Percentiles rank a stretch among this genome's conserved stretches.
Conservation (phyloP, 2,113 vertebrate genomes). For the Crotalus helleri region DNA sequence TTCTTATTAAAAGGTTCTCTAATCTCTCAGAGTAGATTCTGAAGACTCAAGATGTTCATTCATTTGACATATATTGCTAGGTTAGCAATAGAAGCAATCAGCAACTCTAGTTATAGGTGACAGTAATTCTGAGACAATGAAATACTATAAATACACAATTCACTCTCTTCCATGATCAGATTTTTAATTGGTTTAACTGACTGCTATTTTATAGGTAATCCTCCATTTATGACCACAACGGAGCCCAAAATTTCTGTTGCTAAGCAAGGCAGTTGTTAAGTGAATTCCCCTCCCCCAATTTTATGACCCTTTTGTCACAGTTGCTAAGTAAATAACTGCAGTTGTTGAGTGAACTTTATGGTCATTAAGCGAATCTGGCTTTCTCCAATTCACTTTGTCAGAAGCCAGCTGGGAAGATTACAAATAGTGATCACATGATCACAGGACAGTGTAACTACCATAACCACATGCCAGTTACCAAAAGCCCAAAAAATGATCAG, state of each 20-base stretch:
- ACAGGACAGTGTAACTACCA: neutral
- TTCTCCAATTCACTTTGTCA: neutral
- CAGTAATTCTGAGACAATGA: neutral
- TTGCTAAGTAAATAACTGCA: neutral
- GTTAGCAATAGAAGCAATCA: neutral
- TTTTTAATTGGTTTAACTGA: neutral
- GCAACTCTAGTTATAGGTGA: neutral
- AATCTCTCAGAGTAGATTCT: neutral
- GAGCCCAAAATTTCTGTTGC: neutral
- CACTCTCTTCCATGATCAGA: neutral
- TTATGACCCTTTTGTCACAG: neutral
- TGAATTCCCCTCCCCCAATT: neutral
- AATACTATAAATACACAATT: neutral
- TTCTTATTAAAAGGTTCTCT: neutral
- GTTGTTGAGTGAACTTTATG: neutral
- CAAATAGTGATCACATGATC: neutral
- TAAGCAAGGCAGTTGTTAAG: neutral
- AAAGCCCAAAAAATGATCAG: neutral
- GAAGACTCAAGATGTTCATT: neutral
- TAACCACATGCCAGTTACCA: neutral
- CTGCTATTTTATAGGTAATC: neutral
- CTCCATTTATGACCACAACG: neutral
- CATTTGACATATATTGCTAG: neutral
- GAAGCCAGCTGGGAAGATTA: neutral
- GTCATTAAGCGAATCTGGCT: neutral